These are phyloP conservation scores for Gambusia affinis DNA, from an alignment of 2,113 vertebrate genomes.

Conservation along the genomic window DNA sequence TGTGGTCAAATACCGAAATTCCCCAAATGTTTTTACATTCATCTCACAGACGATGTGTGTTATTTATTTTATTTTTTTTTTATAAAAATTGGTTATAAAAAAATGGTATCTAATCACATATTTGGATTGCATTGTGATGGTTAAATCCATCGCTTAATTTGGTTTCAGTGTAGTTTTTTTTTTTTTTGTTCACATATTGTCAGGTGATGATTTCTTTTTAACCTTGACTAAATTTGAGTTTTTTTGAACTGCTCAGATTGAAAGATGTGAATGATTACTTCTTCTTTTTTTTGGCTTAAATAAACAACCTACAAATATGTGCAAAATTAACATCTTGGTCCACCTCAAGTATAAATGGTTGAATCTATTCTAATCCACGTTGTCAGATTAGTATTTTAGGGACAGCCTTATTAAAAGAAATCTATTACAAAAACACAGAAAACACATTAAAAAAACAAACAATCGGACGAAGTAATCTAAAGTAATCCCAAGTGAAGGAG, in stretches of 20 bases:
- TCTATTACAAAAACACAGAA: conserved; percentile 5
- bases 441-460: background rate
- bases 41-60: conserved; percentile 45
- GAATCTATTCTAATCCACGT: conserved; percentile 58
- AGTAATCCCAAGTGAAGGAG: conserved; percentile 38
- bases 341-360: conserved; percentile 72
- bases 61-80: conserved; percentile 19
- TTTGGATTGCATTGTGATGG: conserved; percentile 54
- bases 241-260: conserved; percentile 30
- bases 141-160: conserved; percentile 45
- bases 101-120: conserved; percentile 26
- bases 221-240: conserved; percentile 25
- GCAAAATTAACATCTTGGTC: conserved; percentile 82
- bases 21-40: conserved; percentile 70
- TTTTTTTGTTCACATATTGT: conserved; percentile 8
- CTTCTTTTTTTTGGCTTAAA: conserved; percentile 68
- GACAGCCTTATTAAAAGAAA: conserved; percentile 53
- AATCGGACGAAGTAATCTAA: conserved; percentile 16
- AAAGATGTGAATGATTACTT: conserved; percentile 38
- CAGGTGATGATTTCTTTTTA: conserved; percentile 31
- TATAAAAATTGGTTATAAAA: conserved; percentile 52
- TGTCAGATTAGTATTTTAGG: conserved; percentile 65
- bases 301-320: conserved; percentile 75
- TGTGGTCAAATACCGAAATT: conserved; percentile 26
- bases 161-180: conserved; percentile 21